Evolutionary conservation across 2,797 vertebrate genomes (phyloP), one percentile per base, ranked within the genome.

Genomic region (Spinus olivaceus): DNA sequence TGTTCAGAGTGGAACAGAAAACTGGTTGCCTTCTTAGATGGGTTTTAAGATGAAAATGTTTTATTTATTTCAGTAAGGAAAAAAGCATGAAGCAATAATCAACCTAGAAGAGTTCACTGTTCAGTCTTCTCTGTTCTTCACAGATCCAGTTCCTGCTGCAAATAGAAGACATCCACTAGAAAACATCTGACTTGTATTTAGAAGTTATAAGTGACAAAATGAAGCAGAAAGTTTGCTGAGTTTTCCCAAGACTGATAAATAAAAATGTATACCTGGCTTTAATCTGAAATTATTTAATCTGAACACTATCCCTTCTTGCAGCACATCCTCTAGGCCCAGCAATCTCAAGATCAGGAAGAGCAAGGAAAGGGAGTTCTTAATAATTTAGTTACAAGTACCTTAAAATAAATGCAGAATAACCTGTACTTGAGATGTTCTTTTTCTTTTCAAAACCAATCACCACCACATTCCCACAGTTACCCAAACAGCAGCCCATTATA

Each of bases 401-500:
- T 77, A 61, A 91, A 86, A 81, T 24, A 92, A 86, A 76, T 32
- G 7, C 18, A 56, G 41, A 64, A 70, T 54, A 86, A 33, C 25
- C 25, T 81, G 64, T 39, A 51, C 41, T 51, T 21, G 19, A 79
- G n/a, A 25, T 69, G 21, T 6, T 41, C 22, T 54, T 73, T 85
- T 35, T 39, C 30, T 80, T 92, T 86, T 70, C 39, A 64, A 92
- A 94, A 56, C 32, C 3, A 4, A 35, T 67, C 82, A 61, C 63
- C 37, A 64, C 28, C 25, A 54, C 74, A 54, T 92, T 88, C 54
- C 71, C 89, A 50, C 64, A 71, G 30, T 70, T 67, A 64, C 42
- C 56, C 42, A 84, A 94, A 91, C 80, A 92, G 77, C 73, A 86
- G 60, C 71, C 53, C 60, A 61, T 96, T 95, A 81, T 61, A 37